Percentiles rank a stretch among this genome's conserved stretches.
Conservation (phyloP, 2,888 invertebrate genomes). For the Hydrotaea cyrtoneurina region DNA sequence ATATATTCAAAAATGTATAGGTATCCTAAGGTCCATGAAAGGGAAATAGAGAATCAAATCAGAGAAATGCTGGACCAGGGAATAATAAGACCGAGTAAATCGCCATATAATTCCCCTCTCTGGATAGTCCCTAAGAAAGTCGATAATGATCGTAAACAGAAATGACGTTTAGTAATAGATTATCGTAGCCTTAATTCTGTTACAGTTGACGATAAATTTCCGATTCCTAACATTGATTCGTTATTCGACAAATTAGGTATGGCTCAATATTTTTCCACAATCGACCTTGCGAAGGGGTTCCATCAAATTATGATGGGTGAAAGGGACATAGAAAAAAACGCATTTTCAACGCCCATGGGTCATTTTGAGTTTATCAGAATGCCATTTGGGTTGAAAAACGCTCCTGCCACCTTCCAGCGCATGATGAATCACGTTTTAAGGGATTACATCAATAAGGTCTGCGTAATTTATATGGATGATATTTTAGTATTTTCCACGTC, state of each 20-base stretch:
- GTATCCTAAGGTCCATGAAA: slow-evolving; percentile 23
- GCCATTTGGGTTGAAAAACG: slow-evolving; percentile 21
- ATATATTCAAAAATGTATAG: slow-evolving; percentile 39
- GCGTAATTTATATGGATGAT: slow-evolving; percentile 40
- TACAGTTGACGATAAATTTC: slow-evolving; percentile 17
- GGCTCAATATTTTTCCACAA: slow-evolving; percentile 51
- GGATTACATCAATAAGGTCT: slow-evolving; percentile 30
- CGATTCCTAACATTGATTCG: slow-evolving; percentile 10
- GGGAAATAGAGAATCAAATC: slow-evolving; percentile 28
- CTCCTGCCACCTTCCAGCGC: slow-evolving; percentile 56
- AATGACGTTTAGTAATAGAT: slow-evolving; percentile 36
- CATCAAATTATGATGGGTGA: slow-evolving; percentile 38
- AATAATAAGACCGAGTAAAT: slow-evolving; percentile 39
- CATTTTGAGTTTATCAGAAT: slow-evolving; percentile 36
- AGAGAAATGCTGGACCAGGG: slow-evolving; percentile 19
- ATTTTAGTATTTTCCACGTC: slow-evolving; percentile 39
- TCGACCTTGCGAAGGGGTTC: slow-evolving; percentile 24
- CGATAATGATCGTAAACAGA: slow-evolving; percentile 1
- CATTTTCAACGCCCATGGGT: slow-evolving; percentile 33
- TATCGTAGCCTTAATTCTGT: slow-evolving; percentile 11
- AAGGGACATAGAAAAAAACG: slow-evolving; percentile 26
- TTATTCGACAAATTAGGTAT: slow-evolving; percentile 9
- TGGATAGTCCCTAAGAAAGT: slow-evolving; percentile 13
- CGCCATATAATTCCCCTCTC: slow-evolving; percentile 40
- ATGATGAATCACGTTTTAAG: slow-evolving; percentile 62